Conservation (phyloP, 2,113 vertebrate genomes). For the Prionailurus bengalensis region DNA sequence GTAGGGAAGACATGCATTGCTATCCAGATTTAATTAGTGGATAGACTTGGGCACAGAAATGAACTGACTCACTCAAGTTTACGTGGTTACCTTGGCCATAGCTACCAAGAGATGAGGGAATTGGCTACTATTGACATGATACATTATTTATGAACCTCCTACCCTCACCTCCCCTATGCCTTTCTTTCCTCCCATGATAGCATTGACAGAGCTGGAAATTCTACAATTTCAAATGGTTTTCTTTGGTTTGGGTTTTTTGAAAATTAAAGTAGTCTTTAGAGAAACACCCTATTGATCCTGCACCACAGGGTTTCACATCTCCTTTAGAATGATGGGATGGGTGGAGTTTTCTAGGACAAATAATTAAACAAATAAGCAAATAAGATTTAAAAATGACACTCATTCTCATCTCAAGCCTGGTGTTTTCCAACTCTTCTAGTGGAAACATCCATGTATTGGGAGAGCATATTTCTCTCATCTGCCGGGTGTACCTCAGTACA, state of each 20-base stretch:
- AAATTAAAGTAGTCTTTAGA: conserved; percentile 27
- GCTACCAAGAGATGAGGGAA: background rate
- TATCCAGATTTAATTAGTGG: background rate
- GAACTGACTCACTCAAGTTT: background rate
- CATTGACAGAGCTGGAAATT: background rate
- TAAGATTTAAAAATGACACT: background rate
- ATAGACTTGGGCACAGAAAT: background rate
- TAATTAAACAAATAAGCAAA: conserved; percentile 19
- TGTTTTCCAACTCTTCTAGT: background rate
- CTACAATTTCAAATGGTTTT: conserved; percentile 12
- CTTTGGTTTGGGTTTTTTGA: conserved; percentile 24
- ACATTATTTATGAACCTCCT: background rate
- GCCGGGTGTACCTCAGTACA: background rate
- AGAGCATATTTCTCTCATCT: background rate
- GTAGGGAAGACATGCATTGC: background rate
- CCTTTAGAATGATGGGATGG: background rate
- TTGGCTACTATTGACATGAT: background rate
- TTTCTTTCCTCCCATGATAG: background rate
- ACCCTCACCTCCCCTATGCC: fast-evolving
- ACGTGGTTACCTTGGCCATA: background rate
- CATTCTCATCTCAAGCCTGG: background rate
- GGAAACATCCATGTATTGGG: background rate
- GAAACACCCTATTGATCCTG: background rate
- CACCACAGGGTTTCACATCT: background rate
- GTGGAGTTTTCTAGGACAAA: conserved; percentile 15